Evolutionary conservation across 1,140 invertebrate species (phyloP).

Genomic region (Chelonus insularis): DNA sequence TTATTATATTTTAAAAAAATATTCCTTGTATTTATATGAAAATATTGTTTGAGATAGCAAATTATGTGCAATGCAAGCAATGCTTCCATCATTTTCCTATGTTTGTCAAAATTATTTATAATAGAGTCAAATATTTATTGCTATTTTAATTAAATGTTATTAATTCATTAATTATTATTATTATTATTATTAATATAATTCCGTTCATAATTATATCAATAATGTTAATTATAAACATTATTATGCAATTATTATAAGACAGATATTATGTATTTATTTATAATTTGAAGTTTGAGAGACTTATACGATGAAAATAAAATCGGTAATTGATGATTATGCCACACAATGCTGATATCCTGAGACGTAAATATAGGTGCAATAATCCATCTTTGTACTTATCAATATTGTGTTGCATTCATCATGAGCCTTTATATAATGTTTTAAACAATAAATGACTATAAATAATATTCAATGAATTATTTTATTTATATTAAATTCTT

Average conservation of each 20-base stretch:
- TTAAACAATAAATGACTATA: constrained; percentile 23
- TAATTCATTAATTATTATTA: constrained; percentile 18
- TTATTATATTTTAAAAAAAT: no score
- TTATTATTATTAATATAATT: constrained; percentile 35
- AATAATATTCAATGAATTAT: not conserved
- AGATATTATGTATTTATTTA: constrained; percentile 33
- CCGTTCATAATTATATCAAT: no score
- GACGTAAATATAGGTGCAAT: constrained; percentile 57
- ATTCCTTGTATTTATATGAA: no score
- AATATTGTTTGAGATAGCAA: no score
- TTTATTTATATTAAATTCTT: no score
- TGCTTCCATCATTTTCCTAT: constrained; percentile 26
- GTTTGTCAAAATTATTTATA: constrained; percentile 36
- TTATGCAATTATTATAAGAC: constrained; percentile 22
- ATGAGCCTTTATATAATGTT: constrained; percentile 10
- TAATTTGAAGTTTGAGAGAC: constrained; percentile 21
- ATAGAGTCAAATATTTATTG: constrained; percentile 45
- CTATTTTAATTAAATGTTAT: constrained; percentile 17
- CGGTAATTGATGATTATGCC: constrained; percentile 40
- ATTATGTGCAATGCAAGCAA: not conserved
- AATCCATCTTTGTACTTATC: constrained; percentile 41
- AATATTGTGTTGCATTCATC: constrained; percentile 45
- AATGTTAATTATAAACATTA: constrained; percentile 37
- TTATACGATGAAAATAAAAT: constrained; percentile 25
- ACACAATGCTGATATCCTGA: constrained; percentile 45